phyloP scores from a whole-genome alignment of 2,888 invertebrate genomes.

The Argyra leucocephala region DNA sequence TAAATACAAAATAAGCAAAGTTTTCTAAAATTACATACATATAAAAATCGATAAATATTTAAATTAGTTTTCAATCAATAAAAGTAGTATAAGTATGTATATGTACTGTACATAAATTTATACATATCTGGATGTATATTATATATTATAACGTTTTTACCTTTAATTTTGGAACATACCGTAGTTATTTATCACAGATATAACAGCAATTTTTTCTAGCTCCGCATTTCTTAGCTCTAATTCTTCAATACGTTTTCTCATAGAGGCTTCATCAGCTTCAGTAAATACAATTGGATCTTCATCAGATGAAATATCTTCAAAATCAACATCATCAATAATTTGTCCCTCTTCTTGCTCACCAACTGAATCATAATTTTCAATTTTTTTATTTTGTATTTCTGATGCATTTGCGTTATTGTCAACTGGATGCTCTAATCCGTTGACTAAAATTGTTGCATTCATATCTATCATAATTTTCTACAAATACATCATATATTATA shows the following conservation, averaged over 20 bases:
- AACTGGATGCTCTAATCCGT: not conserved
- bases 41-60: too few relatives aligned
- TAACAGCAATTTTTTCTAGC: slow-evolving; percentile 38
- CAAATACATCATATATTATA: not conserved
- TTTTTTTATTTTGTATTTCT: slow-evolving; percentile 16
- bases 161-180: slow-evolving; percentile 26
- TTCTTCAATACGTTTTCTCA: slow-evolving; percentile 39
- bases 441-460: not conserved
- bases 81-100: too few relatives aligned
- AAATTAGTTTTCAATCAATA: too few relatives aligned
- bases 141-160: too few relatives aligned
- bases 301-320: slow-evolving; percentile 41
- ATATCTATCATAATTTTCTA: slow-evolving; percentile 1
- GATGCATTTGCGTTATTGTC: not conserved
- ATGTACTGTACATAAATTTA: too few relatives aligned
- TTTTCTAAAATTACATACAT: too few relatives aligned
- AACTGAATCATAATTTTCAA: slow-evolving; percentile 14
- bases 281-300: slow-evolving; percentile 24
- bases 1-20: too few relatives aligned
- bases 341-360: slow-evolving; percentile 41
- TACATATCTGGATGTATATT: too few relatives aligned
- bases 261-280: slow-evolving; percentile 28
- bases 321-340: slow-evolving; percentile 36
- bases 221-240: slow-evolving; percentile 41
- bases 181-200: slow-evolving; percentile 35